phyloP scores from a whole-genome alignment of 2,797 vertebrate species.

The Oreochromis grahami region DNA sequence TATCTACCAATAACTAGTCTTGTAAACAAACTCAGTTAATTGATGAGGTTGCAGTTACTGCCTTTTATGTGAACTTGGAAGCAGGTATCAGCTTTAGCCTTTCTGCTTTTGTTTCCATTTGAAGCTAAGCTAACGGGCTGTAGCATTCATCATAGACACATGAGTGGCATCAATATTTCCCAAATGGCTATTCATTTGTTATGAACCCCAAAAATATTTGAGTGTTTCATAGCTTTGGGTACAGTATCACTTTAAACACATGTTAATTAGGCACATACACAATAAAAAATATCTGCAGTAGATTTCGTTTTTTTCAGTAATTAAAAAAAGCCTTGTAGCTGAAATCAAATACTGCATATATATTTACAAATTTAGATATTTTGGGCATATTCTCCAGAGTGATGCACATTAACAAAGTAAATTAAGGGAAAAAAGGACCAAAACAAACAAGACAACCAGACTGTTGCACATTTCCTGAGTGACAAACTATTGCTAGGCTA shows the following conservation, averaged over 20 bases:
- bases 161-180: background rate
- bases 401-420: slow-evolving; percentile 44
- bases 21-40: background rate
- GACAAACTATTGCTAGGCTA: slow-evolving; percentile 54
- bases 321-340: background rate
- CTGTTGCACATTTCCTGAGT: background rate
- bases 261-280: background rate
- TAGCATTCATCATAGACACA: background rate
- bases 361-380: background rate
- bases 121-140: background rate
- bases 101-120: background rate
- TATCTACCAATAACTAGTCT: background rate
- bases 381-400: background rate
- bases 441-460: slow-evolving; percentile 51
- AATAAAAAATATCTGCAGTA: background rate
- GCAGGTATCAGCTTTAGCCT: background rate
- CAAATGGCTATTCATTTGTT: background rate
- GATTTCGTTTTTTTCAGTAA: background rate
- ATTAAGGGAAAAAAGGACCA: background rate
- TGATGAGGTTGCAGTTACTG: background rate
- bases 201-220: background rate
- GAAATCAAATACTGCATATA: background rate
- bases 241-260: background rate
- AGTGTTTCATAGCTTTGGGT: background rate
- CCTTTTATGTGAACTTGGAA: background rate